phyloP scores from a whole-genome alignment of 2,888 invertebrate genomes.

The Eristalinus sepulchralis region DNA sequence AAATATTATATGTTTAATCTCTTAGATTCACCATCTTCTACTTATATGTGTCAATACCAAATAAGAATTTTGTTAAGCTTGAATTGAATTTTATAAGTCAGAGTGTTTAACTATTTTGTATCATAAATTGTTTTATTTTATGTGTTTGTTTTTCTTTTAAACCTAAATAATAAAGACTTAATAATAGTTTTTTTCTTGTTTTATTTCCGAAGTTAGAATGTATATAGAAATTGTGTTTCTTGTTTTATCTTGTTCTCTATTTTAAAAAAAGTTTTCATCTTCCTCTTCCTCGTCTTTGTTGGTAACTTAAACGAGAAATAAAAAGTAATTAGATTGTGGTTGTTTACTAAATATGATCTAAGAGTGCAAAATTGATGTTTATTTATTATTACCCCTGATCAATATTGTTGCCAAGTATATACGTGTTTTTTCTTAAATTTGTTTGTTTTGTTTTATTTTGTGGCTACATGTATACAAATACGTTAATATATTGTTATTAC shows the following conservation, averaged over 20 bases:
- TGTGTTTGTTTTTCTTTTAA: background rate
- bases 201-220: background rate
- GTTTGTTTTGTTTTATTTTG: background rate
- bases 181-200: background rate
- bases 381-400: conserved; percentile 2
- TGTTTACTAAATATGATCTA: background rate
- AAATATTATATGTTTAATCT: background rate
- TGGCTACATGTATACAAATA: background rate
- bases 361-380: background rate
- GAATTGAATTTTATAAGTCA: background rate
- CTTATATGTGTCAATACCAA: background rate
- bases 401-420: background rate
- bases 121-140: background rate
- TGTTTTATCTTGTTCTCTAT: background rate
- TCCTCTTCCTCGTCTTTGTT: background rate
- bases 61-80: background rate
- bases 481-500: background rate
- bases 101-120: background rate
- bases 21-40: background rate
- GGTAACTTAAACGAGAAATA: background rate
- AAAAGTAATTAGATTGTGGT: background rate
- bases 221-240: background rate
- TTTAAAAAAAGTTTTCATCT: background rate
- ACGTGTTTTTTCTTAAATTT: background rate
- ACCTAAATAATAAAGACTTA: background rate